A percentile compares a stretch with the other conserved stretches of the same genome.
phyloP scores from a whole-genome alignment of 2,113 vertebrate species.

The Pongo abelii region DNA sequence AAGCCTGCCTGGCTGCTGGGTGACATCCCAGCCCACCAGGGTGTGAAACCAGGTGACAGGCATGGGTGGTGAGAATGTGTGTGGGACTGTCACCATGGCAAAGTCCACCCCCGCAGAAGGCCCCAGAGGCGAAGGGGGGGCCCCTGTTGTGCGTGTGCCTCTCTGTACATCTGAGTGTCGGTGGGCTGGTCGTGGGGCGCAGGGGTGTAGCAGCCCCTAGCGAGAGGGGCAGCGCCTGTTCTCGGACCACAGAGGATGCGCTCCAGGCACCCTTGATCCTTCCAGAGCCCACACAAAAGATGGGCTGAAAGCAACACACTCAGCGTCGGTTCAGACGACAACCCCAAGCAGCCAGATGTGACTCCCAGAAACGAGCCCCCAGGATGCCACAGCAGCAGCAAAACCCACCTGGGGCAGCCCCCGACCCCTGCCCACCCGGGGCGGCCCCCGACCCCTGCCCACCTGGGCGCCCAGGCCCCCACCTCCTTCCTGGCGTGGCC shows the following conservation, averaged over 20 bases:
- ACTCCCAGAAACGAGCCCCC: rapidly evolving
- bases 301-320: not conserved
- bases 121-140: not conserved
- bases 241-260: not conserved
- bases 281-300: rapidly evolving
- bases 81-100: not conserved
- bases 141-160: not conserved
- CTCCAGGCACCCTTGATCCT: not conserved
- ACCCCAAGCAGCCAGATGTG: not conserved
- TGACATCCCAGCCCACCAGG: not conserved
- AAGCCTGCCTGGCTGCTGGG: not conserved
- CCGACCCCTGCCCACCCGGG: rapidly evolving
- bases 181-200: not conserved
- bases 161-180: not conserved
- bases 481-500: conserved; percentile 95
- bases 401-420: not conserved
- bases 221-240: rapidly evolving
- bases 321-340: not conserved
- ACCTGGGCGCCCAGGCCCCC: not conserved
- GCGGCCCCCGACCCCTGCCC: not conserved
- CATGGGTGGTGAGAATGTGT: not conserved
- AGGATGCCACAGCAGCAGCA: not conserved
- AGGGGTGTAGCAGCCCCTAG: not conserved
- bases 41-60: not conserved
- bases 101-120: not conserved